Evolutionary conservation across 2,888 invertebrate genomes (phyloP), one percentile per base, ranked within the genome.

Genomic region (Nemapogon koenigi): DNA sequence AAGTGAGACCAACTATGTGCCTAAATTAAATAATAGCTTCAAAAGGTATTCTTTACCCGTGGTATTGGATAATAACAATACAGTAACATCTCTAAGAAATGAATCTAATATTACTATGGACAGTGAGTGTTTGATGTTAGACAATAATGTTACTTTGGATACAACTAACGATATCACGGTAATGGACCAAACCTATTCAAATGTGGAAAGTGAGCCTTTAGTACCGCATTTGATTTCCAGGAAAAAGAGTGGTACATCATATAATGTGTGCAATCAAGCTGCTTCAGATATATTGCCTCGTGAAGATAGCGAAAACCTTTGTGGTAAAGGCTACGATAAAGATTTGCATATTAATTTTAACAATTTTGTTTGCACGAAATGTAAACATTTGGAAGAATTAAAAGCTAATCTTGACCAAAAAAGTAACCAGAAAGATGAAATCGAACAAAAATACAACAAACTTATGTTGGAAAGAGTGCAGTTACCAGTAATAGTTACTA

Each of bases 91-190:
- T 45, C 57, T 60, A 18, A 70, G 59, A 54, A 71, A 70, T 43
- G 76, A 76, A 43, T 73, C 75, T 15, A 28, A 37, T 13, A 28
- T 17, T 3, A 66, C 60, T 8, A 53, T 72, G 39, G 76, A 76
- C 45, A 62, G 66, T 4, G 76, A 78, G 48, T 51, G 73, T 6
- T 54, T 76, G 38, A 76, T 78, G 76, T 51, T 78, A 41, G 76
- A 78, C 41, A 72, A 73, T 16, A 76, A 76, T 49, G 41, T 70
- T n/a, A 71, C 69, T 2, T 42, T 72, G 32, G 59, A 68, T 16
- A 55, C 51, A 22, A 57, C 56, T 16, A n/a, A n/a, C n/a, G n/a
- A n/a, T n/a, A n/a, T n/a, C n/a, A n/a, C n/a, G n/a, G n/a, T n/a
- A n/a, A n/a, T n/a, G n/a, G n/a, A n/a, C n/a, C n/a, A n/a, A n/a